phyloP scores from a whole-genome alignment of 2,113 vertebrate species.

The Oreochromis spilurus region DNA sequence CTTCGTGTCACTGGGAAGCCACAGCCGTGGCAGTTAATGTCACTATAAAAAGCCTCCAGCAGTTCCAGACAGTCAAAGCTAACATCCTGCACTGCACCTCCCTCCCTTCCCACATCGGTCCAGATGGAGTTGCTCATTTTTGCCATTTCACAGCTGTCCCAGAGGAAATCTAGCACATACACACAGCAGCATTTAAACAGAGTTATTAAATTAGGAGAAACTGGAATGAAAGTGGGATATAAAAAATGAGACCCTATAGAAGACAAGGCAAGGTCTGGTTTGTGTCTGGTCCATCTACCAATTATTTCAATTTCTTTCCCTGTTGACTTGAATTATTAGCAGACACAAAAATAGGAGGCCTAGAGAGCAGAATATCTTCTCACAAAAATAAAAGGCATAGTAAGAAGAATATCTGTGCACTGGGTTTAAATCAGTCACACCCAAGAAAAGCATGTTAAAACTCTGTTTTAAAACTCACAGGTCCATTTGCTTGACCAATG shows the following conservation, averaged over 20 bases:
- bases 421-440: not conserved
- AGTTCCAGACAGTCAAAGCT: conserved; percentile 34
- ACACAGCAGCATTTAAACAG: not conserved
- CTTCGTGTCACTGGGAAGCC: not conserved
- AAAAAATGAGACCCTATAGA: not conserved
- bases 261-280: conserved; percentile 21
- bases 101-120: not conserved
- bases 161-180: conserved; percentile 7
- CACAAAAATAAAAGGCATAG: not conserved
- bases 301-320: not conserved
- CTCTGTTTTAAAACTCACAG: not conserved
- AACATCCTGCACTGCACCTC: conserved; percentile 35
- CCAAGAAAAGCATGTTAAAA: not conserved
- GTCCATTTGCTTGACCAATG: not conserved
- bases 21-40: conserved; percentile 11
- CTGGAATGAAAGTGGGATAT: not conserved
- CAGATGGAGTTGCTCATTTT: conserved; percentile 6
- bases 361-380: not conserved
- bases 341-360: not conserved
- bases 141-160: not conserved
- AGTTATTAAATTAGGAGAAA: not conserved
- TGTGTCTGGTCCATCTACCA: not conserved
- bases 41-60: conserved; percentile 46
- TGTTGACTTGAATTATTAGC: not conserved
- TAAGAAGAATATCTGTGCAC: not conserved